Conservation (phyloP, 2,797 vertebrate species). For the Sternotherus odoratus region DNA sequence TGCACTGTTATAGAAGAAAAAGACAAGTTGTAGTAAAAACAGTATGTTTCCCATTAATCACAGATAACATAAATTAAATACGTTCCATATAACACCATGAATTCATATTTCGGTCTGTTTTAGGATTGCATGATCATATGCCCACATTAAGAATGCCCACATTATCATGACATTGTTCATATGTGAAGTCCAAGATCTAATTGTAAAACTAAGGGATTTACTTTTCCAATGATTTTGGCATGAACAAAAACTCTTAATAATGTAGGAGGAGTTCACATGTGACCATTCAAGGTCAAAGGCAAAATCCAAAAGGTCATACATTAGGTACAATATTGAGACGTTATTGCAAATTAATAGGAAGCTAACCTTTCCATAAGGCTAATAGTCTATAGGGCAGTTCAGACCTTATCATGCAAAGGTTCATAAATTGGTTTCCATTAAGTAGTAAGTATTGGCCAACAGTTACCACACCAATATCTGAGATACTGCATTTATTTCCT, state of each 20-base stretch:
- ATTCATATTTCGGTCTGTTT: background rate
- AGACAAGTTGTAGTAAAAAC: background rate
- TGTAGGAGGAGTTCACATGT: background rate
- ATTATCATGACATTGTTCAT: background rate
- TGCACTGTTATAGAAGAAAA: background rate
- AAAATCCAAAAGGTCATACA: background rate
- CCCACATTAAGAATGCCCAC: background rate
- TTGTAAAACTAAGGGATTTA: background rate
- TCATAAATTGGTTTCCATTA: background rate
- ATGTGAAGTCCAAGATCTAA: background rate
- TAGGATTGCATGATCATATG: background rate
- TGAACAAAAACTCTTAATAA: background rate
- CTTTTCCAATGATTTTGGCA: background rate
- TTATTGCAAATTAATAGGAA: background rate
- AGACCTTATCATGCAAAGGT: background rate
- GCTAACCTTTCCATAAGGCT: background rate
- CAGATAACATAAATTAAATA: background rate
- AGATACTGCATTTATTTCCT: background rate
- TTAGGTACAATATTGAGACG: background rate
- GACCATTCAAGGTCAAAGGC: background rate
- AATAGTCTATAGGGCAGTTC: background rate
- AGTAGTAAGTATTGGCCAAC: background rate
- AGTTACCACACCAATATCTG: background rate
- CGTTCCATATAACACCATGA: background rate
- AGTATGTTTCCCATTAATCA: background rate